phyloP scores from a whole-genome alignment of 2,797 vertebrate genomes.

The Argyrosomus regius region DNA sequence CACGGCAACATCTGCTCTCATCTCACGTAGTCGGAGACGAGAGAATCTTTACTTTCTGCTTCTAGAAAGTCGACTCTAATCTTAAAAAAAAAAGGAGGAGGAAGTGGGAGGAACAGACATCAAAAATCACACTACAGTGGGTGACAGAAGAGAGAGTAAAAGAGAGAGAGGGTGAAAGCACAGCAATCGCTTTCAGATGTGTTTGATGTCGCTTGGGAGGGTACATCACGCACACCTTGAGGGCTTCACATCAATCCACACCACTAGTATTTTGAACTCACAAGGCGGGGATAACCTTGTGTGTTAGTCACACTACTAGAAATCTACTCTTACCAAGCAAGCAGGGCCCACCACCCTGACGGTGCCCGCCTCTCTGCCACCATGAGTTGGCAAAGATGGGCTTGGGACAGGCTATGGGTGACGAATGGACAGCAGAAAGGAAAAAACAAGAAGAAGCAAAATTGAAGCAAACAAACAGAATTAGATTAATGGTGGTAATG shows the following conservation, averaged over 20 bases:
- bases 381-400: constrained; percentile 81
- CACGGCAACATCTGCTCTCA: constrained; percentile 42
- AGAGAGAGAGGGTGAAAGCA: constrained; percentile 37
- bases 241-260: constrained; percentile 43
- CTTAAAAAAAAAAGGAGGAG: constrained; percentile 38
- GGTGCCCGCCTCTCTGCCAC: constrained; percentile 80
- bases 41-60: constrained; percentile 43
- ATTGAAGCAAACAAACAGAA: constrained; percentile 30
- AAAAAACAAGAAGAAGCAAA: constrained; percentile 54
- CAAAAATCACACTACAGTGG: constrained; percentile 36
- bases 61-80: constrained; percentile 31
- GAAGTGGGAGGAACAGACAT: constrained; percentile 40
- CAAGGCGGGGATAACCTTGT: constrained; percentile 28
- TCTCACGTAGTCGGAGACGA: constrained; percentile 43
- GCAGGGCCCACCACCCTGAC: constrained; percentile 84
- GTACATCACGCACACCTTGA: constrained; percentile 48
- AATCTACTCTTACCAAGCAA: constrained; percentile 81
- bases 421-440: constrained; percentile 59
- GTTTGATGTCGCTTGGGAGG: constrained; percentile 37
- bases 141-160: constrained; percentile 32
- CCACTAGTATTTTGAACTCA: constrained; percentile 31
- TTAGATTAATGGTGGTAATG: constrained; percentile 8
- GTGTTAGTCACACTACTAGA: constrained; percentile 4
- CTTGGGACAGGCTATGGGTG: constrained; percentile 81
- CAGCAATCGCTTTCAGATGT: constrained; percentile 48